Conservation (phyloP, 2,888 invertebrate genomes). For the Rhimphoctona megacephalus region DNA sequence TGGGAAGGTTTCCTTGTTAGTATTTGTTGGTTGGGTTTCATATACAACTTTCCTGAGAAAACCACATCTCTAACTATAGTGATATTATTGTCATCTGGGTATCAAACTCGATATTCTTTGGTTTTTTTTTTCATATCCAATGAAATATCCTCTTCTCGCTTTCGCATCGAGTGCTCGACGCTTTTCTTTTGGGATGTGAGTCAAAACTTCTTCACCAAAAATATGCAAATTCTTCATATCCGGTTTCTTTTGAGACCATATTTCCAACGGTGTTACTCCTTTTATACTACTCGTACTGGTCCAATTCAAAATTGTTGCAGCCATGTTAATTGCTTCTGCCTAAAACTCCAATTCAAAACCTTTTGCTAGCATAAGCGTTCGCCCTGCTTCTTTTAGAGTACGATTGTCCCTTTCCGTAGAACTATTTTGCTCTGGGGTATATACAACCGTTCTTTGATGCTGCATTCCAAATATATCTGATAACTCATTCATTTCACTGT, state of each 20-base stretch:
- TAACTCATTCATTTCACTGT: slow-evolving; percentile 48
- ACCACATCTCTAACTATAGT: too few species aligned
- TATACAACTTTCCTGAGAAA: too few species aligned
- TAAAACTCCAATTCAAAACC: slow-evolving; percentile 44
- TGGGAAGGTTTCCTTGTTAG: too few species aligned
- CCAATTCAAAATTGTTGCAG: slow-evolving; percentile 44
- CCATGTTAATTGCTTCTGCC: slow-evolving; percentile 60
- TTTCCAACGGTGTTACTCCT: slow-evolving; percentile 16
- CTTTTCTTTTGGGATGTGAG: slow-evolving; percentile 45
- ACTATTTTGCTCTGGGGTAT: slow-evolving; percentile 63
- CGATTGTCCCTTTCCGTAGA: slow-evolving; percentile 55
- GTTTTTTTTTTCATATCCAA: slow-evolving; percentile 61
- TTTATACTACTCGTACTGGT: slow-evolving; percentile 36
- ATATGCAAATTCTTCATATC: slow-evolving; percentile 22
- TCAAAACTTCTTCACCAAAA: slow-evolving; percentile 41
- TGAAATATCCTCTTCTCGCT: slow-evolving; percentile 33
- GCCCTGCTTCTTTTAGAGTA: slow-evolving; percentile 56
- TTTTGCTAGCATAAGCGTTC: slow-evolving; percentile 45
- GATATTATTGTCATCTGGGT: slow-evolving; percentile 39
- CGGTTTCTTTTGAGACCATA: slow-evolving; percentile 28
- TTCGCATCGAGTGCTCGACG: slow-evolving; percentile 35
- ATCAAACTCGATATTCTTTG: slow-evolving; percentile 56
- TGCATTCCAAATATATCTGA: slow-evolving; percentile 13
- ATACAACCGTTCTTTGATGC: slow-evolving; percentile 56
- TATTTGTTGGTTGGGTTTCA: too few species aligned